phyloP scores from a whole-genome alignment of 2,797 vertebrate species.

The Galaxias olidus region DNA sequence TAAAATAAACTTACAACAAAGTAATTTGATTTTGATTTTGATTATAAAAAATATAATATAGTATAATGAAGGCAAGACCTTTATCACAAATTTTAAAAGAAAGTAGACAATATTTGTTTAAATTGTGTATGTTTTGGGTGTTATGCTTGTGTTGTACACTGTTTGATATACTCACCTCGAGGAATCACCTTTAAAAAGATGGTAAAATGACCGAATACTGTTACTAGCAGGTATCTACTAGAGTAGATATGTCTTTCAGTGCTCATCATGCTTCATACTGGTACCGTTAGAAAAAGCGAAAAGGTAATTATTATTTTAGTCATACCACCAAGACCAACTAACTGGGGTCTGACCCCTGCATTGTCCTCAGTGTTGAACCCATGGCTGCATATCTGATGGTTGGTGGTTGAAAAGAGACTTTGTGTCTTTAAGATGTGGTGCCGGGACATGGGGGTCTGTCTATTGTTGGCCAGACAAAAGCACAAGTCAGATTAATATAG shows the following conservation, averaged over 20 bases:
- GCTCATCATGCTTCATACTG: too few relatives aligned
- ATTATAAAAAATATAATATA: too few relatives aligned
- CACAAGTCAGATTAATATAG: conserved; percentile 81
- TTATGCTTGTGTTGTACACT: too few relatives aligned
- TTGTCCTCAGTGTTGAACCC: conserved; percentile 42
- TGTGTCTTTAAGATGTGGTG: conserved; percentile 83
- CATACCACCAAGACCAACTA: too few relatives aligned
- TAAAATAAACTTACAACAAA: too few relatives aligned
- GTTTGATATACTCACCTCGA: too few relatives aligned
- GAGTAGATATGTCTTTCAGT: neutral
- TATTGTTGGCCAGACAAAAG: conserved; percentile 84
- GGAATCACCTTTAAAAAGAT: too few relatives aligned
- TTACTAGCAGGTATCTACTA: neutral
- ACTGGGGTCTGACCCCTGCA: conserved; percentile 32
- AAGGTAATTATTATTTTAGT: neutral
- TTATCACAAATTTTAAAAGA: neutral
- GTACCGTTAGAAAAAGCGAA: neutral
- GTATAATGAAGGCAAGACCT: too few relatives aligned
- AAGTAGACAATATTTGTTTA: neutral
- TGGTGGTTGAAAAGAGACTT: conserved; percentile 77
- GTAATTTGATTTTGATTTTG: too few relatives aligned
- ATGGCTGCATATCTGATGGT: conserved; percentile 67
- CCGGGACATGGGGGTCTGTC: conserved; percentile 74
- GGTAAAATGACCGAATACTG: too few relatives aligned
- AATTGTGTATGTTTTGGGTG: neutral